Percentiles rank a stretch among this genome's conserved stretches.
Evolutionary conservation across 2,888 invertebrate species (phyloP).

Genomic region (Caenorhabditis afra): DNA sequence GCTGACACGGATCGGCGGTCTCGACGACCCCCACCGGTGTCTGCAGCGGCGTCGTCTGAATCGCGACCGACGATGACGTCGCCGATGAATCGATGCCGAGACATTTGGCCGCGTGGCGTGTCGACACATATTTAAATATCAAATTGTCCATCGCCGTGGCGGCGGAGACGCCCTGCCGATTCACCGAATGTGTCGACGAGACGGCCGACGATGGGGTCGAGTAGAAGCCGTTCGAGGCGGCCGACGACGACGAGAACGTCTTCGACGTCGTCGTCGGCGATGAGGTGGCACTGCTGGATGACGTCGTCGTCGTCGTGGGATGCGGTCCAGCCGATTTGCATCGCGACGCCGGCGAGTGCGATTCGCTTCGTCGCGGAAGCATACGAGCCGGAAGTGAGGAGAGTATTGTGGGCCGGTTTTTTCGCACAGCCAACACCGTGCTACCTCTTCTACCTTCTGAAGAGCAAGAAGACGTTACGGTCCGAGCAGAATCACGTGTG

Average conservation of each 20-base stretch:
- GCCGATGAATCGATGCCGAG: slow-evolving; percentile 32
- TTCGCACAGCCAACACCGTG: no score
- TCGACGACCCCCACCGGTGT: background rate
- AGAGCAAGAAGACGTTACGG: no score
- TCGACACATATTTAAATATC: slow-evolving; percentile 41
- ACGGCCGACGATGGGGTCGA: slow-evolving; percentile 41
- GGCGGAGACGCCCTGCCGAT: slow-evolving; percentile 49
- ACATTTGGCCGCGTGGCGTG: slow-evolving; percentile 42
- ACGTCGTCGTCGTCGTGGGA: background rate
- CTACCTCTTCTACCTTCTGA: no score
- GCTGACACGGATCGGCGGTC: background rate
- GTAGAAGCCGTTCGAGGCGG: slow-evolving; percentile 37
- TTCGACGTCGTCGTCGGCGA: slow-evolving; percentile 8
- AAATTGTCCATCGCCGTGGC: slow-evolving; percentile 51
- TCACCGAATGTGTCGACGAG: slow-evolving; percentile 23
- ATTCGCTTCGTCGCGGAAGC: slow-evolving; percentile 59
- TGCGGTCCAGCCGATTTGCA: slow-evolving; percentile 23
- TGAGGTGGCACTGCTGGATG: no score
- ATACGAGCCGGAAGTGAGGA: background rate
- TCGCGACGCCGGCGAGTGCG: slow-evolving; percentile 55
- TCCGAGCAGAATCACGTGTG: no score
- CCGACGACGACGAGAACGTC: slow-evolving; percentile 12
- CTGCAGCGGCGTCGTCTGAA: slow-evolving; percentile 47
- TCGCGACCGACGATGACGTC: slow-evolving; percentile 36
- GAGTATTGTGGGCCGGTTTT: background rate